Base-by-base conservation (phyloP, 1,140 invertebrate species). In the Hylaeus anthracinus region DNA sequence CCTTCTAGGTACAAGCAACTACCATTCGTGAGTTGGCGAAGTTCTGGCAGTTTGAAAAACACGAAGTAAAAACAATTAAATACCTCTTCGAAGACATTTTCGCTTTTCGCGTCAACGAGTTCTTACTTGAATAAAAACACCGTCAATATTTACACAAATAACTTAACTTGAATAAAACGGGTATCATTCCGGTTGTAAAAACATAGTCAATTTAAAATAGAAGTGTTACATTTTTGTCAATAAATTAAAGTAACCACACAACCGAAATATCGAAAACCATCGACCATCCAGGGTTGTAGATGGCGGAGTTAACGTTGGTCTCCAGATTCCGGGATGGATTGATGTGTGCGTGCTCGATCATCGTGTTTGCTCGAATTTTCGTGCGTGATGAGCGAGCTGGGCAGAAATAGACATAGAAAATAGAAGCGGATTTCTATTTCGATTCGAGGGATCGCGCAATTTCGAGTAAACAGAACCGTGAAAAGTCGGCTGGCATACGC, bases 71-170 rank as follows among this genome's bases (percentile, higher is more conserved):
- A 84, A 87, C 84, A 91, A 90, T 87, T 84, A 86, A 86, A 83
- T 92, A 93, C 93, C 92, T 94, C 84, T 94, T 94, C 82, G 92
- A 94, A 91, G 93, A 94, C 93, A 94, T 94, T 88, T 92, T 94
- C 87, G 87, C 88, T 87, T 89, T 84, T 89, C 37, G 84, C 79
- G 83, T 88, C 85, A 83, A 86, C 76, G 85, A 70, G 72, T 83
- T 89, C 73, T 84, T 83, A 64, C 65, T 81, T 79, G 84, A 85
- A 82, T 84, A 84, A 87, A 84, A 89, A 90, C 85, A 88, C 89
- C 73, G 84, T 82, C 83, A 79, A 63, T 88, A 86, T 83, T 80
- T 85, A 90, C 82, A 89, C 83, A 88, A 88, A 76, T 77, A 89
- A 90, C 71, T 80, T 86, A 90, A 92, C 64, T 69, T 81, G 77